phyloP scores from a whole-genome alignment of 2,113 vertebrate genomes.

The Carlito syrichta region DNA sequence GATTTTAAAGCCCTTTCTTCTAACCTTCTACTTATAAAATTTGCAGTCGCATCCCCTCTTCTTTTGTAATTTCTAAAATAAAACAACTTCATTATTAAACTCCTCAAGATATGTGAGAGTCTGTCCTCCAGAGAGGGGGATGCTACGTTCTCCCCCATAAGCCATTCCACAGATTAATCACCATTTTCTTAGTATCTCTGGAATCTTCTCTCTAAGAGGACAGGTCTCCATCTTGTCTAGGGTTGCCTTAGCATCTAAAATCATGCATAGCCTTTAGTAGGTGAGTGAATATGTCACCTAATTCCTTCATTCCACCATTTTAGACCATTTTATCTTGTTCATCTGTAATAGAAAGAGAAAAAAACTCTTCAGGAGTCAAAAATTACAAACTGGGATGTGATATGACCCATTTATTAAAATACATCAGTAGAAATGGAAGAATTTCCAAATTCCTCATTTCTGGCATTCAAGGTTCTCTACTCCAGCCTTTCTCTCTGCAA shows the following conservation, averaged over 20 bases:
- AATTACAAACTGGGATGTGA: background rate
- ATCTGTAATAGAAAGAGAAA: background rate
- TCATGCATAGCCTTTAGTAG: background rate
- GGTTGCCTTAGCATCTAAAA: background rate
- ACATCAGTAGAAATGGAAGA: background rate
- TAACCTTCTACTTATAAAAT: background rate
- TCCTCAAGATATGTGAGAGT: background rate
- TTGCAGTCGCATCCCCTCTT: background rate
- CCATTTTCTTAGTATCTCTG: background rate
- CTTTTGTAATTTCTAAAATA: conserved; percentile 6
- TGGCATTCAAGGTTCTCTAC: background rate
- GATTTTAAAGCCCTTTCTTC: background rate
- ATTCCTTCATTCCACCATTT: background rate
- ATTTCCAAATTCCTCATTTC: background rate
- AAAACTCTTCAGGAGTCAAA: background rate
- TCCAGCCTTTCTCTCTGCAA: background rate
- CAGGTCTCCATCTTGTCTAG: background rate
- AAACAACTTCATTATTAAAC: background rate
- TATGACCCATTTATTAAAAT: background rate
- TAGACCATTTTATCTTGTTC: background rate
- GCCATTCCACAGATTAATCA: background rate
- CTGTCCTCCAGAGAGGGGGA: background rate
- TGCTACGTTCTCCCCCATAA: background rate
- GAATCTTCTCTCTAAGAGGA: background rate
- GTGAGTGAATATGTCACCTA: background rate